Evolutionary conservation across 2,797 vertebrate species (phyloP), one percentile per base, ranked within the genome.

Genomic region (Brachyalestes nurse): DNA sequence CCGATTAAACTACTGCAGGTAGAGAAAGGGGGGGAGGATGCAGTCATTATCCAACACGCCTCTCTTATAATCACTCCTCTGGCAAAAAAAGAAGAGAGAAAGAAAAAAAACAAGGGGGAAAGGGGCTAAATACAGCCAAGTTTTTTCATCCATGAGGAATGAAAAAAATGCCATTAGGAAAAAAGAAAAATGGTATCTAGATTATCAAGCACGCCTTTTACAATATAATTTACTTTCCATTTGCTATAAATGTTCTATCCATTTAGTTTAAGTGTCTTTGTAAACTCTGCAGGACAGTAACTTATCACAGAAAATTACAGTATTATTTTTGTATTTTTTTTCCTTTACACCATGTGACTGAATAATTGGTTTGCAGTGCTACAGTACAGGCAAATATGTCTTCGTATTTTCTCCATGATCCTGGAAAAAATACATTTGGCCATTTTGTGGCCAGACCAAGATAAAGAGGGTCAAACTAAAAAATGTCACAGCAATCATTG

Each of bases 1-100:
- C 95, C 95, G 96, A 98, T 98, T 97, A 98, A 96, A 97, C 96
- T 95, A 95, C 97, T 97, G 96, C 97, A 99, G 97, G 97, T 99
- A 95, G 92, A 92, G 64, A 19, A 69, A 34, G 51, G 75, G 38
- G 95, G 93, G 89, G 94, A 93, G 94, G 93, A 89, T 14, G 86
- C 92, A 93, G 93, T 94, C 93, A 93, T 91, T 95, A 93, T 91
- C 91, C 75, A 64, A 84, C 73, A 79, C 58, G 93, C 93, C 95
- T 94, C 94, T 86, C 93, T 95, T 92, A 67, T 57, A 92, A 90
- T 87, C 86, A 84, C 17, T 95, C 93, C 92, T 87, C 83, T 78
- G 88, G 92, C 92, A 75, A 87, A 87, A 85, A 88, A 71, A 64
- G 75, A 76, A 69, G 84, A 86, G 53, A 79, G 83, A 83, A 83